Percentiles rank a stretch among this genome's conserved stretches.
Conservation (phyloP, 2,113 vertebrate genomes). For the Clarias magur region DNA sequence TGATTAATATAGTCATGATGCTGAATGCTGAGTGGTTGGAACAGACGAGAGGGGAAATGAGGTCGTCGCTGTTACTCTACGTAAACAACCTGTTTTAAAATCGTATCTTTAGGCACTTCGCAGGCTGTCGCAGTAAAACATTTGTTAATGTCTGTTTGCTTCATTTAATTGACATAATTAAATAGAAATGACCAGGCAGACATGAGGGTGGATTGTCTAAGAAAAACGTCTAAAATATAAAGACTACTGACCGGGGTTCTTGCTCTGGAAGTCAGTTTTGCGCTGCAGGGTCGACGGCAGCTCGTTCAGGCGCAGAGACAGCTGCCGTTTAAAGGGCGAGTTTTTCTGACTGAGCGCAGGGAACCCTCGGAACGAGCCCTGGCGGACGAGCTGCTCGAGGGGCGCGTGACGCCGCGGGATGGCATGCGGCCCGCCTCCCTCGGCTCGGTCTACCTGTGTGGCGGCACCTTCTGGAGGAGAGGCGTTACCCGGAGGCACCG, state of each 20-base stretch:
- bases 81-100: too few relatives aligned
- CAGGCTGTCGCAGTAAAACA: too few relatives aligned
- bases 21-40: too few relatives aligned
- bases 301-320: constrained; percentile 88
- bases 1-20: too few relatives aligned
- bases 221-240: not conserved
- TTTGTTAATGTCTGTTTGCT: too few relatives aligned
- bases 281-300: constrained; percentile 89
- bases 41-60: too few relatives aligned
- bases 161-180: too few relatives aligned
- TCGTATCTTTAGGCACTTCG: too few relatives aligned
- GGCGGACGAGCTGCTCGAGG: constrained; percentile 88
- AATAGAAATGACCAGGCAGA: too few relatives aligned
- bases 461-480: constrained; percentile 82
- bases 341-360: constrained; percentile 90
- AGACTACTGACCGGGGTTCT: constrained; percentile 79
- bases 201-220: not conserved
- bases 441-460: constrained; percentile 78
- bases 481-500: constrained; percentile 71
- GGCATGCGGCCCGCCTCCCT: constrained; percentile 79
- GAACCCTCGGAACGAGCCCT: constrained; percentile 90
- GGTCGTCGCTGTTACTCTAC: too few relatives aligned
- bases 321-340: constrained; percentile 90
- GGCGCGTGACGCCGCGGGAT: constrained; percentile 90
- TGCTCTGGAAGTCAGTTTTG: constrained; percentile 81